Conservation (phyloP, 2,888 invertebrate genomes). For the Atrina japonica region DNA sequence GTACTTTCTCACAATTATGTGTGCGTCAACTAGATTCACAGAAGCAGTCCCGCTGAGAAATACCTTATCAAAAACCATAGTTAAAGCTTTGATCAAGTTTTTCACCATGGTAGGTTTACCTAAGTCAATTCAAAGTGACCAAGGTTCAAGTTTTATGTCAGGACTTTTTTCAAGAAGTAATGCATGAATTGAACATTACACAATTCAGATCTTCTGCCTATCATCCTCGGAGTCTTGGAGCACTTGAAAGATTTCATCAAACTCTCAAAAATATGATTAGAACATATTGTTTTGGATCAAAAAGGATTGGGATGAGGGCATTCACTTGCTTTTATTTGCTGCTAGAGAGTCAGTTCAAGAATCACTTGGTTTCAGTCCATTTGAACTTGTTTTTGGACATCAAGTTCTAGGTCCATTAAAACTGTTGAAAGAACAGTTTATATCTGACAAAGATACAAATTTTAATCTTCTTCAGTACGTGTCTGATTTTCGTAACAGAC, state of each 20-base stretch:
- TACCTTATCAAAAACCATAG: slow-evolving; percentile 45
- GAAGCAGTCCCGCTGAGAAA: slow-evolving; percentile 59
- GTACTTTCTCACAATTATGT: slow-evolving; percentile 46
- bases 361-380: too few relatives aligned
- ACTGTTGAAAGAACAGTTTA: too few relatives aligned
- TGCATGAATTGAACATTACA: too few relatives aligned
- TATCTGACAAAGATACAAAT: too few relatives aligned
- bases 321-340: too few relatives aligned
- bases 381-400: too few relatives aligned
- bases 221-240: slow-evolving; percentile 45
- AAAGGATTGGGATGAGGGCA: slow-evolving; percentile 52
- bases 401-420: slow-evolving; percentile 38
- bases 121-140: too few relatives aligned
- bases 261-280: slow-evolving; percentile 44
- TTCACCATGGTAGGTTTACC: slow-evolving; percentile 52
- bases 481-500: slow-evolving; percentile 30
- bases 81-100: slow-evolving; percentile 46
- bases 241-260: slow-evolving; percentile 47
- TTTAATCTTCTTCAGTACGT: slow-evolving; percentile 40
- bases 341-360: too few relatives aligned
- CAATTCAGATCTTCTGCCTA: slow-evolving; percentile 42
- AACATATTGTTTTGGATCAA: slow-evolving; percentile 41
- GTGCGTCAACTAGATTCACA: slow-evolving; percentile 44
- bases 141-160: slow-evolving; percentile 52
- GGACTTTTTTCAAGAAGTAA: slow-evolving; percentile 46